Conservation (phyloP, 2,797 vertebrate genomes). For the Fringilla coelebs region DNA sequence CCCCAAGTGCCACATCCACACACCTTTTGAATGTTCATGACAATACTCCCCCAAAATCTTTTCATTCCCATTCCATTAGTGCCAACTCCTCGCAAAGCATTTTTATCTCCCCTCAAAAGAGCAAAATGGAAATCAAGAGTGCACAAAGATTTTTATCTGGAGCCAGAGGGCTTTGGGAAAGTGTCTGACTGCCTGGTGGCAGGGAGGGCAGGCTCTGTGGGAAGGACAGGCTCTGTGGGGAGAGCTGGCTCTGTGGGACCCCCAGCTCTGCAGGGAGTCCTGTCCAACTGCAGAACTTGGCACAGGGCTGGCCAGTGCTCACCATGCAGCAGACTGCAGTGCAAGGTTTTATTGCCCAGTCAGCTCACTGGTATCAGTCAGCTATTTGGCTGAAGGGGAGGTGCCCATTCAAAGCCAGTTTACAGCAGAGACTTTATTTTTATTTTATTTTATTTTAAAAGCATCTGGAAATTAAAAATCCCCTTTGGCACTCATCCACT, state of each 20-base stretch:
- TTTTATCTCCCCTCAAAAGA: neutral
- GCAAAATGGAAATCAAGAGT: neutral
- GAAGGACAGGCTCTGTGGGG: neutral
- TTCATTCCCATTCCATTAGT: fast-evolving
- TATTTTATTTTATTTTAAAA: conserved; percentile 75
- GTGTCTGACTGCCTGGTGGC: fast-evolving
- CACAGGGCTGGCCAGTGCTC: neutral
- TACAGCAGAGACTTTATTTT: conserved; percentile 71
- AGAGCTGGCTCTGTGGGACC: neutral
- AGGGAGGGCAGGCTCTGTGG: fast-evolving
- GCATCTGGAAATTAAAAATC: conserved; percentile 76
- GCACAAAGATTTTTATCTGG: neutral
- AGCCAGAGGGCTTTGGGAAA: neutral
- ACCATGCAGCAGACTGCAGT: neutral
- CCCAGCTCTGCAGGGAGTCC: neutral
- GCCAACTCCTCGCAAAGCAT: neutral
- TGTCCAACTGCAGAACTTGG: fast-evolving
- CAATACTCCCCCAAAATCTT: neutral
- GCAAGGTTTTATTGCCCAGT: neutral
- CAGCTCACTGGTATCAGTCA: neutral
- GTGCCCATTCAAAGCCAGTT: conserved; percentile 60
- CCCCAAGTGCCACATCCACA: neutral
- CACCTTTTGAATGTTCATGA: neutral
- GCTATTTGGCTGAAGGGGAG: conserved; percentile 27
- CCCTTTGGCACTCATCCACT: conserved; percentile 53